These are phyloP conservation scores for Colius striatus DNA, from an alignment of 2,113 vertebrate species.

Conservation along the genomic window DNA sequence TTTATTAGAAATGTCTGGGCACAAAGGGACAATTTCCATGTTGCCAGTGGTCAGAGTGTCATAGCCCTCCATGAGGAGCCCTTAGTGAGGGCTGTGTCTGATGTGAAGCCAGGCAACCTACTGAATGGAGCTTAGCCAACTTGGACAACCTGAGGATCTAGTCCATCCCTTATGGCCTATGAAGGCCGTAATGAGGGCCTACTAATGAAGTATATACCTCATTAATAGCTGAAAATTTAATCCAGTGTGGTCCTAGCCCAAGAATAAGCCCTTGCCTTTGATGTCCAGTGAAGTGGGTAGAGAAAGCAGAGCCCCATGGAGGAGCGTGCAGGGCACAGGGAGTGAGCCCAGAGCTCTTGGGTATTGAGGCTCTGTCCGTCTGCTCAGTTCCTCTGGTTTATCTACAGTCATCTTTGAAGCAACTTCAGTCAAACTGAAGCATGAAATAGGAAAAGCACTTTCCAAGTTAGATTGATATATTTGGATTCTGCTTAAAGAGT, in stretches of 20 bases:
- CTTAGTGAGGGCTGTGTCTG: background rate
- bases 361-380: background rate
- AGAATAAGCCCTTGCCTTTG: background rate
- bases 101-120: background rate
- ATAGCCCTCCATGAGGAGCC: background rate
- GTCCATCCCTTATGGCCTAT: background rate
- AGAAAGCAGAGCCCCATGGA: background rate
- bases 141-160: background rate
- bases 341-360: rapidly evolving
- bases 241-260: background rate
- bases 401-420: background rate
- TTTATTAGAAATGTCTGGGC: background rate
- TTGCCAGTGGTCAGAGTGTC: background rate
- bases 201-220: background rate
- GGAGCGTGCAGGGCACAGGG: rapidly evolving
- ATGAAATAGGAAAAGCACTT: background rate
- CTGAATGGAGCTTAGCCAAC: rapidly evolving
- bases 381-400: background rate
- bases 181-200: too few species aligned
- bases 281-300: background rate
- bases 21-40: background rate
- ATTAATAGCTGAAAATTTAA: background rate
- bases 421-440: background rate
- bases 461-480: background rate
- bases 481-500: background rate